Evolutionary conservation across 2,888 invertebrate genomes (phyloP).

Genomic region (Eretmocerus hayati): DNA sequence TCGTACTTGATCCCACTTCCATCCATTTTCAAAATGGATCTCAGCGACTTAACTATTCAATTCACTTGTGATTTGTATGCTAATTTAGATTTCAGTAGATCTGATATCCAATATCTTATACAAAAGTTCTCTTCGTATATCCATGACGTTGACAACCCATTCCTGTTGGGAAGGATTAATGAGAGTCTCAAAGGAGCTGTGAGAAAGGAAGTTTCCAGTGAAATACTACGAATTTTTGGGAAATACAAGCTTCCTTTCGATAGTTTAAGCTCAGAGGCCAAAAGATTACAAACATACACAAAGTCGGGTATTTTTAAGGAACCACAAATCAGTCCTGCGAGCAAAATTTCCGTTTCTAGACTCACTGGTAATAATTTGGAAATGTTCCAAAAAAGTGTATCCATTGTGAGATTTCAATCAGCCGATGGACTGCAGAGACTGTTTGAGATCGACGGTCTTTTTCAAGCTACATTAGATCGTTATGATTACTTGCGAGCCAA

Average conservation of each 20-base stretch:
- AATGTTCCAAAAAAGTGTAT: not conserved
- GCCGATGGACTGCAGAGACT: constrained; percentile 10
- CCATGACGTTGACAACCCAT: not conserved
- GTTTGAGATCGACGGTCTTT: constrained; percentile 1
- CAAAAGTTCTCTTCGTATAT: not conserved
- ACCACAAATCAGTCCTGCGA: not conserved
- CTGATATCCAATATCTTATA: not conserved
- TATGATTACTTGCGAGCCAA: not conserved
- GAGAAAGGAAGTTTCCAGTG: not conserved
- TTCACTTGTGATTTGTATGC: not conserved
- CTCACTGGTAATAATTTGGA: not conserved
- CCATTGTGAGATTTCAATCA: constrained; percentile 1
- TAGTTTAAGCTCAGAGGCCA: not conserved
- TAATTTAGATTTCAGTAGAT: not conserved
- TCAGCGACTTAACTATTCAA: not conserved
- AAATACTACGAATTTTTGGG: constrained; percentile 3
- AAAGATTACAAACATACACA: not conserved
- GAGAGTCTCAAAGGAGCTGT: not conserved
- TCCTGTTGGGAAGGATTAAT: not conserved
- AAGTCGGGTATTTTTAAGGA: not conserved
- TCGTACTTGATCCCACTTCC: too few species aligned
- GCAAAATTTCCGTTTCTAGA: not conserved
- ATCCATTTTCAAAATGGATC: not conserved
- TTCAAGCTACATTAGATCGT: not conserved
- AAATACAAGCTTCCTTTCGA: constrained; percentile 1